Evolutionary conservation across 1,140 invertebrate species (phyloP).

Genomic region (Trinorchestia longiramus): DNA sequence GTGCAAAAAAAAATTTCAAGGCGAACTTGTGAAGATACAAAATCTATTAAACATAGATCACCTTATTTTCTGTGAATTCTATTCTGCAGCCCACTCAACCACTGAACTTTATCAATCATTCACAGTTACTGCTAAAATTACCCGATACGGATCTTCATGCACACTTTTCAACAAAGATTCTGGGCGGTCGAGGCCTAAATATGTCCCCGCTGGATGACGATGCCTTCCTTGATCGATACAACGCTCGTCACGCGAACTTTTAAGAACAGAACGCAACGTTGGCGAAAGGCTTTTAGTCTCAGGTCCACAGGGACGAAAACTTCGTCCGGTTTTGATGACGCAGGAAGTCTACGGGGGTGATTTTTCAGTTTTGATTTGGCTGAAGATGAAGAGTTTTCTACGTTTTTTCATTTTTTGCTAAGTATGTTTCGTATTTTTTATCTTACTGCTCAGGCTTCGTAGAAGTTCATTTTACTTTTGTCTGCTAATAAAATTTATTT

Average conservation of each 20-base stretch:
- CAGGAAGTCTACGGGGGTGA: slow-evolving; percentile 3
- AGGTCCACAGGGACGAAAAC: slow-evolving; percentile 9
- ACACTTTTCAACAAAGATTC: not conserved
- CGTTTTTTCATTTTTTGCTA: too few relatives aligned
- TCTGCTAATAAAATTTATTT: not conserved
- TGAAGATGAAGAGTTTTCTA: not conserved
- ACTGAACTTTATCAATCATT: too few relatives aligned
- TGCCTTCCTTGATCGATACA: slow-evolving; percentile 12
- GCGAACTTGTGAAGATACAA: too few relatives aligned
- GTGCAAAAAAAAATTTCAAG: too few relatives aligned
- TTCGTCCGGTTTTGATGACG: slow-evolving; percentile 43
- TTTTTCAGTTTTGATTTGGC: not conserved
- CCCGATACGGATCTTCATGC: not conserved
- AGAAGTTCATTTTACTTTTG: not conserved
- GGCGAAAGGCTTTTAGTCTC: slow-evolving; percentile 34
- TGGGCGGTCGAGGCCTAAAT: not conserved
- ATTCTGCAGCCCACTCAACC: too few relatives aligned
- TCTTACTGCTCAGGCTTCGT: not conserved
- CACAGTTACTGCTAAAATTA: not conserved
- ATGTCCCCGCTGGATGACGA: not conserved
- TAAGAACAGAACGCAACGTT: not conserved
- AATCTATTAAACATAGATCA: too few relatives aligned
- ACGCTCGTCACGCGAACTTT: not conserved
- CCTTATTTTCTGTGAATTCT: too few relatives aligned
- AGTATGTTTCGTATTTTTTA: not conserved